Evolutionary conservation across 2,797 vertebrate genomes (phyloP), one percentile per base, ranked within the genome.

Genomic region (Chelon labrosus): DNA sequence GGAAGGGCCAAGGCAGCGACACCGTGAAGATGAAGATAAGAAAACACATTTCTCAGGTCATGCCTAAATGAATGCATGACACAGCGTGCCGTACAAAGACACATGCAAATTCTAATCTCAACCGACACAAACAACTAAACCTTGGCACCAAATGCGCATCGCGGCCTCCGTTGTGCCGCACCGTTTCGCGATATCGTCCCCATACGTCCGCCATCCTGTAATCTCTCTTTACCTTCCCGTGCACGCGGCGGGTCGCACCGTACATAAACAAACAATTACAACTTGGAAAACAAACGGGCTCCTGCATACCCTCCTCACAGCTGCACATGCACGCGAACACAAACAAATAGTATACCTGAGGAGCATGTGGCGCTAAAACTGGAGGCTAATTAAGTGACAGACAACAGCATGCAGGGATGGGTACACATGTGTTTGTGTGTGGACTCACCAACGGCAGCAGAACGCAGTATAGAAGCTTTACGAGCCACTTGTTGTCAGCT

Each of bases 381-480:
- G 77, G 80, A 86, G 90, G 90, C 90, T 94, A 94, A 95, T 95
- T 94, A 94, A 91, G 88, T 92, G 93, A 92, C 88, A 93, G 91
- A 91, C 91, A 93, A 91, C 90, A 90, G 87, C 87, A 88, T 88
- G 85, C 88, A 19, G 71, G 91, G 92, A 92, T 87, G 86, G 76
- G 83, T 90, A 88, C 87, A 84, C 88, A 35, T 8, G 31, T 35
- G 31, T 35, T 35, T 35, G 31, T 35, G 31, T 78, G 71, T 61
- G 89, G 92, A 90, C 89, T 39, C 84, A 88, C 70, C 86, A 77
- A 74, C 85, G 83, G 86, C 81, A 71, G 79, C 82, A 71, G 77
- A 57, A 12, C 35, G 35, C 14, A 17, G 52, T 53, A 80, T 58
- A 65, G 70, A 71, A 69, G 82, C 84, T 88, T 89, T 88, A 89